These are phyloP conservation scores for Hoplias malabaricus DNA, from an alignment of 2,113 vertebrate genomes.

Conservation along the genomic window DNA sequence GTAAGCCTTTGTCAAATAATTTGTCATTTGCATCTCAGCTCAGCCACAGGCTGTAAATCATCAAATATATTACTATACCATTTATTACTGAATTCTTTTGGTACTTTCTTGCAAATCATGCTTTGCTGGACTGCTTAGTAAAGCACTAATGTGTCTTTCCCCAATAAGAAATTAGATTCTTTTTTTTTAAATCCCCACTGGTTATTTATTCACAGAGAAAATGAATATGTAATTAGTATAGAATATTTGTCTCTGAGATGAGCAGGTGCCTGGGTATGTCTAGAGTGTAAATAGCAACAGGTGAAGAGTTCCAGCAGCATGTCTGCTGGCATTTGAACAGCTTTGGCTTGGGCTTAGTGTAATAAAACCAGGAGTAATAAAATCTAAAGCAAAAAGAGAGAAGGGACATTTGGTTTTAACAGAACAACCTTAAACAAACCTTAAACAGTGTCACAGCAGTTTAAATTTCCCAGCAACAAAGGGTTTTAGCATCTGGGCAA, in stretches of 20 bases:
- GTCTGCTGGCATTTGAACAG: constrained; percentile 64
- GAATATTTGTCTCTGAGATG: too few species aligned
- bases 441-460: not conserved
- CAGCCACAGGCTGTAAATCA: constrained; percentile 66
- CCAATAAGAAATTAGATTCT: constrained; percentile 30
- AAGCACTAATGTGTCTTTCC: constrained; percentile 69
- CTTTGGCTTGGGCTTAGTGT: constrained; percentile 53
- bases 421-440: constrained; percentile 26
- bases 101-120: constrained; percentile 68
- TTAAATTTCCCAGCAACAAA: constrained; percentile 23
- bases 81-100: constrained; percentile 76
- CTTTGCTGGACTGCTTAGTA: constrained; percentile 76
- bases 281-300: constrained; percentile 62
- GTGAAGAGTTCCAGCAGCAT: constrained; percentile 56
- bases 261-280: constrained; percentile 4
- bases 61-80: constrained; percentile 74
- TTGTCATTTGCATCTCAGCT: constrained; percentile 67
- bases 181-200: not conserved
- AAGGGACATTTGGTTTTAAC: constrained; percentile 32
- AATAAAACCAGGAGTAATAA: constrained; percentile 42
- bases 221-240: constrained; percentile 8
- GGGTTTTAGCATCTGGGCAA: constrained; percentile 28
- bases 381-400: constrained; percentile 52
- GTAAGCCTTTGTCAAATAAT: constrained; percentile 67
- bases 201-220: not conserved